A percentile compares a stretch with the other conserved stretches of the same genome.
These are phyloP conservation scores for Ichneumon xanthorius DNA, from an alignment of 2,888 invertebrate species.

Conservation along the genomic window DNA sequence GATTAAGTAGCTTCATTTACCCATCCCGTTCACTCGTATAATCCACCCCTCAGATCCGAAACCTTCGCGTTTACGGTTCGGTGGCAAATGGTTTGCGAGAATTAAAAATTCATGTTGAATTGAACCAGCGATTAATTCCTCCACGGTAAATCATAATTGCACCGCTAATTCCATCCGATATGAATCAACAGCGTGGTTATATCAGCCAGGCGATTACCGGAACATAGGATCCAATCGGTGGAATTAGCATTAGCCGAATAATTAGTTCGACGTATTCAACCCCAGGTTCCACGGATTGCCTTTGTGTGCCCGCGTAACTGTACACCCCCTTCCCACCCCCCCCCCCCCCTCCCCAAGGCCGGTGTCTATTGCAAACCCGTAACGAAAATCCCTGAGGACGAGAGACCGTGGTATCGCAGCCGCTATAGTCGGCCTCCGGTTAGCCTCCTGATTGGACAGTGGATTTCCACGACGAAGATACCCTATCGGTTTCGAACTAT, in stretches of 20 bases:
- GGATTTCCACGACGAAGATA: constrained; percentile 45
- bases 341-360: no score
- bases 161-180: constrained; percentile 11
- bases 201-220: constrained; percentile 21
- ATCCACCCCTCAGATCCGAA: background rate
- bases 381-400: constrained; percentile 38
- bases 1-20: background rate
- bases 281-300: background rate
- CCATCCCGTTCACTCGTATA: background rate
- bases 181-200: constrained; percentile 8
- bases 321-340: background rate
- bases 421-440: constrained; percentile 32
- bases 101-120: background rate
- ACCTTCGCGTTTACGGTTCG: no score
- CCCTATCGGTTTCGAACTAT: constrained; percentile 40
- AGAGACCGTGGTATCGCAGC: background rate
- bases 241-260: constrained; percentile 34
- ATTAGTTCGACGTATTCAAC: constrained; percentile 45
- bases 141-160: background rate
- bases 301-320: constrained; percentile 10
- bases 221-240: constrained; percentile 15
- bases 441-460: constrained; percentile 52
- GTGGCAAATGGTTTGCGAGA: no score
- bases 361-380: constrained; percentile 20
- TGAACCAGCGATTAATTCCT: background rate